Evolutionary conservation across 2,888 invertebrate species (phyloP), one percentile per base, ranked within the genome.

Genomic region (Marronus borbonicus): DNA sequence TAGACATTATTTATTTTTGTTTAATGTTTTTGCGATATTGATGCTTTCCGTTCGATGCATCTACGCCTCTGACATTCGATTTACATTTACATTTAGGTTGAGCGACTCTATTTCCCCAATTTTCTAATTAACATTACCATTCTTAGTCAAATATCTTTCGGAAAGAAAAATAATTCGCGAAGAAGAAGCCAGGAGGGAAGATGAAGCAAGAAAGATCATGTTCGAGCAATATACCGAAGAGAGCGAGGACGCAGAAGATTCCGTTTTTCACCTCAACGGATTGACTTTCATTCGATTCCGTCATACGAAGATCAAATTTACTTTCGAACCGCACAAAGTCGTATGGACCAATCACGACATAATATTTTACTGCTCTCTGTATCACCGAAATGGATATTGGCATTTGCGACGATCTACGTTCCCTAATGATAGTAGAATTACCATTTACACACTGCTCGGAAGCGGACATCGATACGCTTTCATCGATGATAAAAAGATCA

Each of bases 301-400:
- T 1, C 80, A 80, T 12, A 64, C 64, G 44, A 83, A 81, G 80
- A 84, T 85, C 31, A 85, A 84, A 79, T 83, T 85, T 75, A 79
- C 76, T 14, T 84, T 83, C 79, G 68, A 76, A 78, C 84, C 85
- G 0, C 78, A 76, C 31, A 58, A 81, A 44, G 69, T 84, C 4
- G 81, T 80, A 17, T 62, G 78, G 69, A 83, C 84, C 3, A 81
- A 78, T 69, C 49, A 64, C 31, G 81, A 76, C 7, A 75, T 80
- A 36, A 79, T 78, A 31, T 84, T 84, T 80, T 83, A 81, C 31
- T 78, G 81, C 44, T 82, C 83, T 0, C 50, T 85, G n/a, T 76
- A 72, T 12, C 84, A 84, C 52, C 36, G 64, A 24, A 80, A 79
- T n/a, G 76, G 80, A n/a, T 77, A 80, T 60, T 85, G 85, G 85